Conservation (phyloP, 2,113 vertebrate genomes). For the Pedionomus torquatus region DNA sequence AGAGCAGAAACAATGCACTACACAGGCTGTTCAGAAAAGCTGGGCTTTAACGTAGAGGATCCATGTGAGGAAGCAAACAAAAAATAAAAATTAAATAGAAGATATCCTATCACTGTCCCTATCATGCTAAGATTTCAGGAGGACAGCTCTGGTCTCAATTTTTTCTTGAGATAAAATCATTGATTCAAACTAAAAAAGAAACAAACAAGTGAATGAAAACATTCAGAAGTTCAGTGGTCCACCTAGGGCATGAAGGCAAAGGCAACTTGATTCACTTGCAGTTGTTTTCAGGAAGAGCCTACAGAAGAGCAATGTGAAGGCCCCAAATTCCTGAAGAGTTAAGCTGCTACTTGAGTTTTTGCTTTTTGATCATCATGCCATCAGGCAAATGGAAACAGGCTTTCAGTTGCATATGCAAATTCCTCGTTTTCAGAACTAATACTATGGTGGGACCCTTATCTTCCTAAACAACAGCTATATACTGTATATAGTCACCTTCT, state of each 20-base stretch:
- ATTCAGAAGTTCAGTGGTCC: neutral
- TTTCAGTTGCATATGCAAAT: neutral
- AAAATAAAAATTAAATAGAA: neutral
- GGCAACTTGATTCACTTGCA: fast-evolving
- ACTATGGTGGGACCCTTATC: fast-evolving
- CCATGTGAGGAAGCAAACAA: neutral
- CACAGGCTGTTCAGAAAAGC: neutral
- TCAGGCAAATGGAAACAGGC: neutral
- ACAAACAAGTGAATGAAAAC: neutral
- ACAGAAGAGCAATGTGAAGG: neutral
- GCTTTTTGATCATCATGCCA: neutral
- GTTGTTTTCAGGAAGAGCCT: neutral
- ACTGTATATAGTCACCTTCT: neutral
- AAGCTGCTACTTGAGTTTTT: neutral
- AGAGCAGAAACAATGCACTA: neutral
- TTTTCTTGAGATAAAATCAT: neutral
- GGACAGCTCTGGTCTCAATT: neutral
- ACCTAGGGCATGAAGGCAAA: neutral
- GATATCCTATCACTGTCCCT: neutral
- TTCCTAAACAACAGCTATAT: neutral
- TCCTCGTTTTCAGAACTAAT: neutral
- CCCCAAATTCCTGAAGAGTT: neutral
- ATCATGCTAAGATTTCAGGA: neutral
- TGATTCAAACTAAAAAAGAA: neutral
- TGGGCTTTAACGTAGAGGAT: neutral